phyloP scores from a whole-genome alignment of 1,140 invertebrate genomes.

The Grapholita molesta region DNA sequence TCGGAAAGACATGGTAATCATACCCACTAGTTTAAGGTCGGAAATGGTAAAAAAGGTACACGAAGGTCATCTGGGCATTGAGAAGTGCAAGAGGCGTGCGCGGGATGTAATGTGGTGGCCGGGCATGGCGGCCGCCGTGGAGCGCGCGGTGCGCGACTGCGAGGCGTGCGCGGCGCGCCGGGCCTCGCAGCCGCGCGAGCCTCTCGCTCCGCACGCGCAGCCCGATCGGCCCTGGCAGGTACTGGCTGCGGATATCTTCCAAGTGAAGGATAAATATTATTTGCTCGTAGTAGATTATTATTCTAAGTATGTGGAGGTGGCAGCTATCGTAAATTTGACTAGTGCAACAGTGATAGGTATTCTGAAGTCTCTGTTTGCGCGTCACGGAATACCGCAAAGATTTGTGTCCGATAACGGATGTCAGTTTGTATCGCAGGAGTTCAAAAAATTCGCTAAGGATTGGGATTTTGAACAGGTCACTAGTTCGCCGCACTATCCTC shows the following conservation, averaged over 20 bases:
- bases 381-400: slow-evolving; percentile 44
- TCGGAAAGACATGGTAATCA: background rate
- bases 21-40: slow-evolving; percentile 20
- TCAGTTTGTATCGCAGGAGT: slow-evolving; percentile 31
- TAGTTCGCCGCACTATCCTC: slow-evolving; percentile 52
- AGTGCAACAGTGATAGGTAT: background rate
- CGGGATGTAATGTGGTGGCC: slow-evolving; percentile 47
- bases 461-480: slow-evolving; percentile 56
- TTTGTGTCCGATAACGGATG: slow-evolving; percentile 53
- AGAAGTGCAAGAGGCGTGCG: slow-evolving; percentile 35
- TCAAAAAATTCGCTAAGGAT: slow-evolving; percentile 42
- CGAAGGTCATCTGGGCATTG: slow-evolving; percentile 43
- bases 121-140: slow-evolving; percentile 40
- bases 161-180: slow-evolving; percentile 29
- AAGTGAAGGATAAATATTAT: slow-evolving; percentile 26
- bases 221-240: background rate
- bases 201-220: background rate
- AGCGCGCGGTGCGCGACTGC: slow-evolving; percentile 30
- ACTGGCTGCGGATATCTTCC: slow-evolving; percentile 15
- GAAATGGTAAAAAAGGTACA: slow-evolving; percentile 34
- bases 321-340: background rate
- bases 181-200: slow-evolving; percentile 4
- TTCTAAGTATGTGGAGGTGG: slow-evolving; percentile 26
- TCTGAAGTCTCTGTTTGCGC: slow-evolving; percentile 14
- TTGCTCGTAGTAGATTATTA: slow-evolving; percentile 31